Evolutionary conservation across 2,888 invertebrate genomes (phyloP).

Genomic region (Amiota minor): DNA sequence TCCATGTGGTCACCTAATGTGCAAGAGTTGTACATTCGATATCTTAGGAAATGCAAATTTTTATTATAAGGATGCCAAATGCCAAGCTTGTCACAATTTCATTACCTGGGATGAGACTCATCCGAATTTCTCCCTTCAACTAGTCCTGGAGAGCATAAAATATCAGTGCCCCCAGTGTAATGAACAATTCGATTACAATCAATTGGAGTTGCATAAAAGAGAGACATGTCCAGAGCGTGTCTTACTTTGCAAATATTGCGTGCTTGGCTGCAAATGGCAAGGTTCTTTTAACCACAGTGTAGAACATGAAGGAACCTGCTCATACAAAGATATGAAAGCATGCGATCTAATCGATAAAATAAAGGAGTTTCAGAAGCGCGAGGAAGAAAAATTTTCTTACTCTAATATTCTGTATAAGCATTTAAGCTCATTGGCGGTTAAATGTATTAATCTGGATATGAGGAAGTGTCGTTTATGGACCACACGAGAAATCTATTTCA

Average conservation of each 20-base stretch:
- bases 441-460: conserved; percentile 30
- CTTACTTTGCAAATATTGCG: conserved; percentile 39
- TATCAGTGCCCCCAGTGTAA: conserved; percentile 37
- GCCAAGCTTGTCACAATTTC: conserved; percentile 43
- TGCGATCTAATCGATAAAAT: conserved; percentile 29
- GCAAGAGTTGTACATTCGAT: conserved; percentile 42
- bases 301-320: conserved; percentile 36
- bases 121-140: conserved; percentile 37
- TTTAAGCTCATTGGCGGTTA: conserved; percentile 31
- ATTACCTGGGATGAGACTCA: conserved; percentile 36
- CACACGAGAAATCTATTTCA: conserved; percentile 4
- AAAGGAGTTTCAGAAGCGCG: neutral
- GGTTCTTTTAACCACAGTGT: conserved; percentile 17
- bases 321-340: neutral
- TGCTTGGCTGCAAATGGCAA: conserved; percentile 45
- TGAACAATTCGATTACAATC: conserved; percentile 27
- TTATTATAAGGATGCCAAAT: conserved; percentile 4
- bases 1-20: conserved; percentile 45
- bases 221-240: conserved; percentile 37
- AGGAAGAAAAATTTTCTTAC: rapidly evolving
- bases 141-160: conserved; percentile 24
- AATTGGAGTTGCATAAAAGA: conserved; percentile 30
- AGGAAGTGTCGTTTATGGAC: neutral
- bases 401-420: conserved; percentile 1
- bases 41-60: conserved; percentile 43